These are phyloP conservation scores for Andrena hattorfiana DNA, from an alignment of 2,888 invertebrate genomes.

Conservation along the genomic window DNA sequence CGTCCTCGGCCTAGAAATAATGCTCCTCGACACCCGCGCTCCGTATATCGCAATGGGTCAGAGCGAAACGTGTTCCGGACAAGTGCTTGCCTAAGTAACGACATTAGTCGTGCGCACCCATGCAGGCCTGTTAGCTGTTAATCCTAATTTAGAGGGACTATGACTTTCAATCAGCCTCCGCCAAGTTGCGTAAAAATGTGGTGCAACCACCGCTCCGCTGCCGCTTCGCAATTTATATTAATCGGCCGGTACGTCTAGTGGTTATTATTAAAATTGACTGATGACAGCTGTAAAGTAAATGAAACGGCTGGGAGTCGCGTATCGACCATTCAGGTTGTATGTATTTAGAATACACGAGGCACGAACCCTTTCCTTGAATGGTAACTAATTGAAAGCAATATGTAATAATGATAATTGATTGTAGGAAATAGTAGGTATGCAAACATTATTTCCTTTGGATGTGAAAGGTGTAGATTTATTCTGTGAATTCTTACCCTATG, in stretches of 20 bases:
- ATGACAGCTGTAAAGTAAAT: not conserved
- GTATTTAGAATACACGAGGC: not conserved
- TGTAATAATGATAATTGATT: too few species aligned
- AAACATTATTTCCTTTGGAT: too few species aligned
- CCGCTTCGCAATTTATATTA: constrained; percentile 24
- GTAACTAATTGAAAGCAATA: not conserved
- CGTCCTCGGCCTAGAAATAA: constrained; percentile 76
- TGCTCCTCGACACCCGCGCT: constrained; percentile 59
- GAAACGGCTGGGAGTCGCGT: not conserved
- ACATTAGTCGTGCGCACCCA: constrained; percentile 25
- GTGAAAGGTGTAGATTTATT: too few species aligned
- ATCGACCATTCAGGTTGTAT: too few species aligned
- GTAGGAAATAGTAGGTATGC: too few species aligned
- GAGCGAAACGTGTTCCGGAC: constrained; percentile 43
- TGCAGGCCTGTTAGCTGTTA: constrained; percentile 14
- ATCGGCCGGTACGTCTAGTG: not conserved
- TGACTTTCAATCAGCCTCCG: constrained; percentile 14
- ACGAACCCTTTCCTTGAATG: not conserved
- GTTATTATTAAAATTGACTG: not conserved
- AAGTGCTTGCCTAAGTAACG: constrained; percentile 42
- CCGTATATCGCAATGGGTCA: constrained; percentile 66
- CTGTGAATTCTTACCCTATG: too few species aligned
- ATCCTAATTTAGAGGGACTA: constrained; percentile 34
- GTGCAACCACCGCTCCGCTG: constrained; percentile 7
- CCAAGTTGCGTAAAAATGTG: constrained; percentile 38